Evolutionary conservation across 2,113 vertebrate genomes (phyloP).

Genomic region (Pantherophis guttatus): DNA sequence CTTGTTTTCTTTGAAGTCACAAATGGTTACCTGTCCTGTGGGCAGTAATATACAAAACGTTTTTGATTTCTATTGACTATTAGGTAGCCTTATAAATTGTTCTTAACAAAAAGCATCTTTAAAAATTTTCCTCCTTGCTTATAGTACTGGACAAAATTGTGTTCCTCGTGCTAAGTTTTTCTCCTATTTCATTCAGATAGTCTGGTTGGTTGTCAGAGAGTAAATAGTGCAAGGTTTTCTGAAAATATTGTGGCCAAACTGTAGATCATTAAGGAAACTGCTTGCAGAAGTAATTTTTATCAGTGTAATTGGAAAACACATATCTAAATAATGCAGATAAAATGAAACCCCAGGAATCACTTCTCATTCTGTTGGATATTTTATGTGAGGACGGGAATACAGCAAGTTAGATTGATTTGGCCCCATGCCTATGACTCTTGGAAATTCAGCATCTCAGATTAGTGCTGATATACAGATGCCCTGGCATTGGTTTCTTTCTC

Average conservation of each 20-base stretch:
- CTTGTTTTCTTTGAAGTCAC: not conserved
- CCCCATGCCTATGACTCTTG: not conserved
- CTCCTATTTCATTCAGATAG: not conserved
- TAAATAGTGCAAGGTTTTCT: not conserved
- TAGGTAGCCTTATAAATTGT: not conserved
- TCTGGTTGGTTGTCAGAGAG: not conserved
- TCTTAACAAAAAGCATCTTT: not conserved
- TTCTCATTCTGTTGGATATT: not conserved
- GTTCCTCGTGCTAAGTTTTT: not conserved
- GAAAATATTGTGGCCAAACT: not conserved
- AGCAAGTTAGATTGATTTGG: not conserved
- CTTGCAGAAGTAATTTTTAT: slow-evolving; percentile 8
- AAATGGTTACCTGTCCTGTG: not conserved
- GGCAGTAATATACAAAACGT: not conserved
- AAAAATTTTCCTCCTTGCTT: not conserved
- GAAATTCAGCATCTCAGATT: not conserved
- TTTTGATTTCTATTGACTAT: not conserved
- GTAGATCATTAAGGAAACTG: not conserved
- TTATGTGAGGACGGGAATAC: not conserved
- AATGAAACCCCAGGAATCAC: not conserved
- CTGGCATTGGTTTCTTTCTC: slow-evolving; percentile 10
- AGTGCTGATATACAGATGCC: not conserved
- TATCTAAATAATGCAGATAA: slow-evolving; percentile 24
- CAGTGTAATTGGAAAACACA: not conserved
- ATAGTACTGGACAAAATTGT: not conserved